Percentiles rank a stretch among this genome's conserved stretches.
These are phyloP conservation scores for Callaeas wilsoni DNA, from an alignment of 2,113 vertebrate species.

Conservation along the genomic window DNA sequence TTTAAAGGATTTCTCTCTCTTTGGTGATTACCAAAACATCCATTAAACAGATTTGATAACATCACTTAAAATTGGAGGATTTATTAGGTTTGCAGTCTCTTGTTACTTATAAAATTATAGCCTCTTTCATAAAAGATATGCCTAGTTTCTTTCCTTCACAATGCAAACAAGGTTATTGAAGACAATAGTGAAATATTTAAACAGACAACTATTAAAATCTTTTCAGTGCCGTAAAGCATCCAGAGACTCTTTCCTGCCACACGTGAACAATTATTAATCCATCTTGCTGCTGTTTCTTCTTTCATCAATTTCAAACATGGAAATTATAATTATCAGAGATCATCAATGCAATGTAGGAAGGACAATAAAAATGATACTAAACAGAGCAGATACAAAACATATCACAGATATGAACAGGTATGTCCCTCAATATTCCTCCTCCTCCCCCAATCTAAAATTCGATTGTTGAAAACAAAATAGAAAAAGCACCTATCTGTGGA, in stretches of 20 bases:
- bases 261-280: not conserved
- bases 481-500: not conserved
- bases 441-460: not conserved
- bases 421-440: not conserved
- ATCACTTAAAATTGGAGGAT: not conserved
- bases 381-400: not conserved
- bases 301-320: not conserved
- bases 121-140: not conserved
- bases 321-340: not conserved
- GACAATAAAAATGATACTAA: not conserved
- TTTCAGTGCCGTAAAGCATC: not conserved
- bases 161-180: not conserved
- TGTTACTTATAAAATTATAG: not conserved
- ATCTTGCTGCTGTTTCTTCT: not conserved
- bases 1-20: not conserved
- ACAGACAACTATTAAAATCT: not conserved
- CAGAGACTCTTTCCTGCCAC: not conserved
- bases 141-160: not conserved
- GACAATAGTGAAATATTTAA: not conserved
- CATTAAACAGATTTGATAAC: not conserved
- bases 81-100: not conserved
- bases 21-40: not conserved
- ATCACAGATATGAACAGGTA: not conserved
- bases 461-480: rapidly evolving
- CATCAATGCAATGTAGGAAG: not conserved